phyloP scores from a whole-genome alignment of 2,113 vertebrate genomes.

The Myrmecophaga tridactyla region DNA sequence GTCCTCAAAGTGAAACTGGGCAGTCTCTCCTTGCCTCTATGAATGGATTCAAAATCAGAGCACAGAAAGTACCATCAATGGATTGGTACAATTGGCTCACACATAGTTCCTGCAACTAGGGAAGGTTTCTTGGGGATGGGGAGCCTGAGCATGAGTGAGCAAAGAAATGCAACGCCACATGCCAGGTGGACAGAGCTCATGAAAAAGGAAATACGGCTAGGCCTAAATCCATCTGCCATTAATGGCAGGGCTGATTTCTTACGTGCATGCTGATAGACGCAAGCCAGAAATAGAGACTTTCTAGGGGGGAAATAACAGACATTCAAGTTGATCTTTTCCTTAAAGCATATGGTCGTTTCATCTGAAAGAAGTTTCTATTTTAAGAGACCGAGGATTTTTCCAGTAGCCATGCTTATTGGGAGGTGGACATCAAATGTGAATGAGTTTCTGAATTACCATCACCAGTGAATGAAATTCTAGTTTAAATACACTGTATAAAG shows the following conservation, averaged over 20 bases:
- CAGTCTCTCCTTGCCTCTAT: neutral
- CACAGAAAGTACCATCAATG: neutral
- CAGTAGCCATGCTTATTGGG: fast-evolving
- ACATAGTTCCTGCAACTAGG: neutral
- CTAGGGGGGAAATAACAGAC: neutral
- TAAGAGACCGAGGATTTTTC: neutral
- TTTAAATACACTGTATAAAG: neutral
- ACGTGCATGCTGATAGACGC: fast-evolving
- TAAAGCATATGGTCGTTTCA: neutral
- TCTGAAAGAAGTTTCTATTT: neutral
- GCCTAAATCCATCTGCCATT: neutral
- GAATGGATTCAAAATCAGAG: neutral
- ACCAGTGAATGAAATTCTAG: neutral
- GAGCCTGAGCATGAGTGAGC: neutral
- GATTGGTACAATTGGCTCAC: neutral
- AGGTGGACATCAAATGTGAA: neutral
- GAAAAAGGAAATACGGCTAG: neutral
- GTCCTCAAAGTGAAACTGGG: neutral
- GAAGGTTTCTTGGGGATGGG: no score
- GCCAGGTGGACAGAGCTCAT: neutral
- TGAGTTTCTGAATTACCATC: neutral
- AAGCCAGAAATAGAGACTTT: constrained; percentile 37
- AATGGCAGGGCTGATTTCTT: neutral
- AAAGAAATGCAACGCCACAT: neutral
- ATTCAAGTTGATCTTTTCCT: neutral